These are phyloP conservation scores for Aporophyla nigra DNA, from an alignment of 2,888 invertebrate species.

Conservation along the genomic window DNA sequence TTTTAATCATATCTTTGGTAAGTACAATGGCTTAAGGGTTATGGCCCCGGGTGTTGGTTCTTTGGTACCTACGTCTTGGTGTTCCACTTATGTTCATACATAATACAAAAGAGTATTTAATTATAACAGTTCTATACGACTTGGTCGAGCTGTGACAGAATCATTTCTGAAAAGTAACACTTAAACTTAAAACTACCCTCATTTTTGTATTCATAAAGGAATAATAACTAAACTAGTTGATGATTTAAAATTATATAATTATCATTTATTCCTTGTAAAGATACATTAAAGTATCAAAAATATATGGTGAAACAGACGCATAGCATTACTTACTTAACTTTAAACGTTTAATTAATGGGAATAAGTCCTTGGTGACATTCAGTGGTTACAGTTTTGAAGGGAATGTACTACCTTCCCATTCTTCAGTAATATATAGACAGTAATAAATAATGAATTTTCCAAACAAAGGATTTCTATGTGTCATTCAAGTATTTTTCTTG, in stretches of 20 bases:
- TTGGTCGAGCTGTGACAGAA: constrained; percentile 27
- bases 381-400: no score
- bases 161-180: not conserved
- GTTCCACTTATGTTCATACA: constrained; percentile 37
- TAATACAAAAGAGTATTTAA: constrained; percentile 57
- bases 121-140: constrained; percentile 34
- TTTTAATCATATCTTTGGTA: constrained; percentile 88
- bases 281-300: not conserved
- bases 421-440: not conserved
- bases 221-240: not conserved
- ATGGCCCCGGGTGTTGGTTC: constrained; percentile 85
- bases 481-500: not conserved
- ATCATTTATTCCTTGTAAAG: not conserved
- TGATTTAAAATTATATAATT: not conserved
- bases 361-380: not conserved
- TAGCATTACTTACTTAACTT: not conserved
- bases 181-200: not conserved
- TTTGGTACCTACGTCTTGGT: constrained; percentile 77
- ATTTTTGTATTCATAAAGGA: not conserved
- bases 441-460: not conserved
- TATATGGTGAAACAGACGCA: not conserved
- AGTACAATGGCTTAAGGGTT: constrained; percentile 87
- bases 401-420: not conserved
- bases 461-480: not conserved
- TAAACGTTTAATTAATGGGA: not conserved